These are phyloP conservation scores for Latheticus oryzae DNA, from an alignment of 2,888 invertebrate species.

Conservation along the genomic window DNA sequence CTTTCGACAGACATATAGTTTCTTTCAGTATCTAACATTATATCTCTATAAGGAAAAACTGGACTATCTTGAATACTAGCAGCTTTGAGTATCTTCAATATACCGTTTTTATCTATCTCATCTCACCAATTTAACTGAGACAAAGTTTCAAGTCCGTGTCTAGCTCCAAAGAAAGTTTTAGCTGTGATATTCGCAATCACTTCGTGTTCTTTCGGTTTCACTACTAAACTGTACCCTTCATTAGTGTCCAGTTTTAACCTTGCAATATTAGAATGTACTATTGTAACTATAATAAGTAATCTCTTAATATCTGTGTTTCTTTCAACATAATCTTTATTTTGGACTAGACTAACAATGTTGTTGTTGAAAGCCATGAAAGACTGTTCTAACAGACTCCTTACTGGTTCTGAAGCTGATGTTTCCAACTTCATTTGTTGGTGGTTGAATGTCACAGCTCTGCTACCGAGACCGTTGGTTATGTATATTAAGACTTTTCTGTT, in stretches of 20 bases:
- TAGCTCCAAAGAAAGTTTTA: constrained; percentile 79
- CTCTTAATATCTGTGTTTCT: constrained; percentile 57
- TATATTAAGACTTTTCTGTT: too few relatives aligned
- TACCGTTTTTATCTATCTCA: constrained; percentile 69
- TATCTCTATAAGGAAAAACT: constrained; percentile 81
- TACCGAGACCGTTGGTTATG: too few relatives aligned
- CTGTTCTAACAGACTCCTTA: constrained; percentile 65
- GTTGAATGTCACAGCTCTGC: constrained; percentile 72
- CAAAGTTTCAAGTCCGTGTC: constrained; percentile 82
- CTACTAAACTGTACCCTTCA: constrained; percentile 78
- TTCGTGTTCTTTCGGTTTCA: constrained; percentile 66
- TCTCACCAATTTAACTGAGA: constrained; percentile 87
- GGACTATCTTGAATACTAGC: constrained; percentile 83
- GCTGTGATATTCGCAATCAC: constrained; percentile 72
- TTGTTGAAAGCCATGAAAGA: constrained; percentile 68
- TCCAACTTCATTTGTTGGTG: constrained; percentile 68
- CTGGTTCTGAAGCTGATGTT: constrained; percentile 63
- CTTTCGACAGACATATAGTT: constrained; percentile 85
- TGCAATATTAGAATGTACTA: constrained; percentile 66
- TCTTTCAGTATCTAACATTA: constrained; percentile 91
- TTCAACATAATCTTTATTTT: constrained; percentile 49
- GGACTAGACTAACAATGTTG: constrained; percentile 56
- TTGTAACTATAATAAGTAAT: constrained; percentile 68
- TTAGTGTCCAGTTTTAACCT: constrained; percentile 76
- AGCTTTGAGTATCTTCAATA: constrained; percentile 74